Conservation (phyloP, 2,113 vertebrate genomes). For the Crypturellus undulatus region DNA sequence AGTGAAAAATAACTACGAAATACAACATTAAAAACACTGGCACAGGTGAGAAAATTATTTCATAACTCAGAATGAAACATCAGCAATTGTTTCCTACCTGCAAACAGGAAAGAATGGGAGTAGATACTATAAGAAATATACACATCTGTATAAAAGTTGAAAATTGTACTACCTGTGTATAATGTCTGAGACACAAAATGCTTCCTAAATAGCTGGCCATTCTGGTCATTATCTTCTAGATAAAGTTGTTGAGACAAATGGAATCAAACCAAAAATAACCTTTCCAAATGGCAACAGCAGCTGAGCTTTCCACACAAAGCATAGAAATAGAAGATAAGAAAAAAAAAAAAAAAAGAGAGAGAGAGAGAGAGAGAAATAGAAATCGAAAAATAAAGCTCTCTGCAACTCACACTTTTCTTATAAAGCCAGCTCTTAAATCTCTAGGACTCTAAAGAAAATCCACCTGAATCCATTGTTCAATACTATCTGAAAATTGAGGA, state of each 20-base stretch:
- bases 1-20: not conserved
- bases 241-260: not conserved
- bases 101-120: not conserved
- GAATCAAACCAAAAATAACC: not conserved
- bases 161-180: not conserved
- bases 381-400: not conserved
- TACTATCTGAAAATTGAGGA: not conserved
- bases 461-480: not conserved
- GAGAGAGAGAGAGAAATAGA: no score
- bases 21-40: not conserved
- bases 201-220: not conserved
- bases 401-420: not conserved
- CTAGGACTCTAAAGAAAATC: not conserved
- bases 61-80: not conserved
- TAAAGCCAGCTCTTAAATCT: not conserved
- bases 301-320: not conserved
- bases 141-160: fast-evolving
- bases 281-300: not conserved
- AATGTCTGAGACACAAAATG: not conserved
- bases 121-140: not conserved
- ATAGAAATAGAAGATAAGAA: not conserved
- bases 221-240: not conserved
- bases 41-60: not conserved
- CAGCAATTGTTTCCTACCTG: not conserved
- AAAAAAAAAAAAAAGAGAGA: not conserved